phyloP scores from a whole-genome alignment of 2,888 invertebrate genomes.

The Pyrgus malvae region DNA sequence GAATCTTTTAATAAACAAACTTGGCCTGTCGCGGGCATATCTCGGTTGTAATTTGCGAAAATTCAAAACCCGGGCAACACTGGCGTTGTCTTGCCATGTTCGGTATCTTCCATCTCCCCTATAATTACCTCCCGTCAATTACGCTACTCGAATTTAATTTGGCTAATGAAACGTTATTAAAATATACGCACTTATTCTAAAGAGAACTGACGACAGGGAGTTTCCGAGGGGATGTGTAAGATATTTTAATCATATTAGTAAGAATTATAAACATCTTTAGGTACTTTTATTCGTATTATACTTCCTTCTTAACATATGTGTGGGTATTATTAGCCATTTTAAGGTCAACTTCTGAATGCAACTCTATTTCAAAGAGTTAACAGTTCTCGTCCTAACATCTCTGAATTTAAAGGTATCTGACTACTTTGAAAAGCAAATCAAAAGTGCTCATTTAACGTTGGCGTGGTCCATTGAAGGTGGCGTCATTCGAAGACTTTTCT shows the following conservation, averaged over 20 bases:
- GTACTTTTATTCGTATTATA: too few relatives aligned
- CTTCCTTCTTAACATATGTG: too few relatives aligned
- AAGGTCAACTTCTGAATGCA: too few relatives aligned
- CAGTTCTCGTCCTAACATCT: too few relatives aligned
- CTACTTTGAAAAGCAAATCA: too few relatives aligned
- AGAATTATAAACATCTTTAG: background rate
- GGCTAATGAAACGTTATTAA: constrained; percentile 81
- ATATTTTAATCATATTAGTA: constrained; percentile 16
- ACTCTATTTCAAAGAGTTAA: too few relatives aligned
- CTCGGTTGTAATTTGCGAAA: constrained; percentile 37
- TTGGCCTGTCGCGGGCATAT: constrained; percentile 37
- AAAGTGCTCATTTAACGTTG: too few relatives aligned
- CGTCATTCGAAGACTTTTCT: too few relatives aligned
- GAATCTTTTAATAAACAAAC: constrained; percentile 55
- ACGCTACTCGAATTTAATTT: constrained; percentile 78
- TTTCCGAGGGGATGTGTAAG: background rate
- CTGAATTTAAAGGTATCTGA: too few relatives aligned
- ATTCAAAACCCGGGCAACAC: constrained; percentile 51
- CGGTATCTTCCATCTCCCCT: constrained; percentile 50
- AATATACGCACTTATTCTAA: constrained; percentile 74
- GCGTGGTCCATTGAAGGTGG: too few relatives aligned
- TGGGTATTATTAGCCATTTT: too few relatives aligned
- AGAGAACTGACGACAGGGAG: constrained; percentile 48
- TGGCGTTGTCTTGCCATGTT: constrained; percentile 50
- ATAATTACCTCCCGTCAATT: constrained; percentile 75